Evolutionary conservation across 2,113 vertebrate genomes (phyloP), one percentile per base, ranked within the genome.

Genomic region (Mixornis gularis): DNA sequence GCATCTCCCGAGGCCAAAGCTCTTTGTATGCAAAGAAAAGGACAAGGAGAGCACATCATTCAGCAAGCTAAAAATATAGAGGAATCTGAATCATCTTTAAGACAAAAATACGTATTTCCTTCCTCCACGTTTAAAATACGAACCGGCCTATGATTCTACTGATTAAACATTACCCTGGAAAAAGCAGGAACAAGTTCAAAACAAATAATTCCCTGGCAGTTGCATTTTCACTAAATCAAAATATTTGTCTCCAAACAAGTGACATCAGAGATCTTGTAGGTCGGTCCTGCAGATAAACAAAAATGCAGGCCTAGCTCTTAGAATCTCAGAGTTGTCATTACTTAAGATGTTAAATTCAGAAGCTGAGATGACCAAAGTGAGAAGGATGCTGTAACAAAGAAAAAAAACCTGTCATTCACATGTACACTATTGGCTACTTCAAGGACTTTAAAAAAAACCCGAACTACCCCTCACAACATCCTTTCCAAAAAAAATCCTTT

Each of bases 261-360:
- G 18, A 62, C 34, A 62, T 51, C 66, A 34, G 36, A 72, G 58
- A 24, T 32, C 34, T 34, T 3, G 5, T 29, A 15, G 22, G n/a
- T 8, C 0, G 0, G 36, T 44, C 36, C n/a, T 17, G 21, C 46
- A 15, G 26, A 52, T 7, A 49, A 71, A 44, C 9, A 7, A 12
- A 40, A 68, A 56, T 0, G 15, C 26, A 38, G 53, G 48, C 58
- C 53, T 29, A 2, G 3, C 25, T 38, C 46, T 32, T 34, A 36
- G 40, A 46, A 34, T 8, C 63, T 44, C 44, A 72, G 46, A 12
- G 32, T 21, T 41, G 40, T 3, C 13, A 3, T 27, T 22, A 34
- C 7, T 43, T 6, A 21, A 1, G 13, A 29, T 5, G 27, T 5
- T 21, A 27, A 38, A n/a, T 18, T 40, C 30, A 26, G 3, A 3